A percentile compares a stretch with the other conserved stretches of the same genome.
These are phyloP conservation scores for Microtus richardsoni DNA, from an alignment of 2,113 vertebrate genomes.

Conservation along the genomic window DNA sequence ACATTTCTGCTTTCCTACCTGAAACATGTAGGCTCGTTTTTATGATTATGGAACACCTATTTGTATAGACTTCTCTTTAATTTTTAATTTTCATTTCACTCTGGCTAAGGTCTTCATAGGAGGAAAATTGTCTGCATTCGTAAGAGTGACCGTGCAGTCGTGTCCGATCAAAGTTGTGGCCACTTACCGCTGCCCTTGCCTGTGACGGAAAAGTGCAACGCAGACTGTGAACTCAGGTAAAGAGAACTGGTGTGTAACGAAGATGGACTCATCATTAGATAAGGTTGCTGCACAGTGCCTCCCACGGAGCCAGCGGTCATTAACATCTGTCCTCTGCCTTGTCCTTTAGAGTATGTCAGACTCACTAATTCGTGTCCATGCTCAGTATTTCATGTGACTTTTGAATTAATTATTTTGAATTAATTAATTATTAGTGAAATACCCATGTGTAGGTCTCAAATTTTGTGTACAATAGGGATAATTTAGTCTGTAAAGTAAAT, in stretches of 20 bases:
- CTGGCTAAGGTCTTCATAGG: slow-evolving; percentile 85
- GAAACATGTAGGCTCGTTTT: not conserved
- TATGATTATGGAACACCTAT: not conserved
- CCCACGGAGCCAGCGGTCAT: rapidly evolving
- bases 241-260: not conserved
- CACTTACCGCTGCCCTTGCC: slow-evolving; percentile 84
- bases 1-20: not conserved
- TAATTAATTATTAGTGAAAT: not conserved
- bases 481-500: slow-evolving; percentile 24
- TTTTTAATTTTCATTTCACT: slow-evolving; percentile 45
- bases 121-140: slow-evolving; percentile 91
- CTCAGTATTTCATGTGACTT: not conserved
- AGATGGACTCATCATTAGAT: not conserved
- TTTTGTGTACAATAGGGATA: not conserved
- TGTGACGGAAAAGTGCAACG: slow-evolving; percentile 92
- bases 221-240: slow-evolving; percentile 96
- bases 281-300: not conserved
- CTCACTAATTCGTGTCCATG: not conserved
- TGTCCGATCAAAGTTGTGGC: slow-evolving; percentile 95
- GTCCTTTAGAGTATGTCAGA: not conserved
- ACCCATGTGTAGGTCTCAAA: not conserved
- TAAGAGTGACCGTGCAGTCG: slow-evolving; percentile 91
- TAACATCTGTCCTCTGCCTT: not conserved
- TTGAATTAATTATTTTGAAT: no score
- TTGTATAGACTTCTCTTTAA: slow-evolving; percentile 18